A percentile compares a stretch with the other conserved stretches of the same genome.
These are phyloP conservation scores for Thaumetopoea pityocampa DNA, from an alignment of 1,140 invertebrate species.

Conservation along the genomic window DNA sequence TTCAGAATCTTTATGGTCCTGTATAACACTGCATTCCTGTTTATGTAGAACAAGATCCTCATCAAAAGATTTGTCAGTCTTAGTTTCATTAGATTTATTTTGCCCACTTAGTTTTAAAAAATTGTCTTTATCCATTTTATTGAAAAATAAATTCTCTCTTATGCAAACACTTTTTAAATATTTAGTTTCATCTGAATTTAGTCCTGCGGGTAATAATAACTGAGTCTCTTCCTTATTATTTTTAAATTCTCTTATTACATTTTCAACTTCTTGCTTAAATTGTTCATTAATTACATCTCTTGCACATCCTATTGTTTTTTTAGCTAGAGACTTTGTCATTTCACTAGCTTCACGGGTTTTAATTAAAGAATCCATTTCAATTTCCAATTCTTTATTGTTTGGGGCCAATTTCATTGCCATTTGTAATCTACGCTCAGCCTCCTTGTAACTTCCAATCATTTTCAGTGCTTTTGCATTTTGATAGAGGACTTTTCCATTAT, in stretches of 20 bases:
- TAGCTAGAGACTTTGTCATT: slow-evolving; percentile 27
- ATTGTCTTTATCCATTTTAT: slow-evolving; percentile 38
- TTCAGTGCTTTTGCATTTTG: slow-evolving; percentile 78
- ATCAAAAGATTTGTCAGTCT: no score
- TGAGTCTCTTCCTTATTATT: slow-evolving; percentile 46
- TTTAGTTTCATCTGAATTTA: slow-evolving; percentile 46
- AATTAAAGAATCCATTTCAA: slow-evolving; percentile 39
- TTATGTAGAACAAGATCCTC: slow-evolving; percentile 11
- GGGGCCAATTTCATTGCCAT: slow-evolving; percentile 42
- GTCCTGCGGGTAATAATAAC: slow-evolving; percentile 37
- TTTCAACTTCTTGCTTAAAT: slow-evolving; percentile 61
- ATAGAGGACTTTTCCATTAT: slow-evolving; percentile 77
- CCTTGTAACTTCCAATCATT: slow-evolving; percentile 72
- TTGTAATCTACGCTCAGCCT: slow-evolving; percentile 50
- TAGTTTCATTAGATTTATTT: no score
- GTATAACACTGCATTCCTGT: no score
- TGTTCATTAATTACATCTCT: slow-evolving; percentile 30
- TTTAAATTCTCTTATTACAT: slow-evolving; percentile 53
- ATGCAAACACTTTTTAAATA: slow-evolving; percentile 55
- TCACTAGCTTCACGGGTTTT: slow-evolving; percentile 30
- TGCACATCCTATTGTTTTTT: slow-evolving; percentile 10
- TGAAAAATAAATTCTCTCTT: slow-evolving; percentile 54
- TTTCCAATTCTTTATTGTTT: slow-evolving; percentile 38
- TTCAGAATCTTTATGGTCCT: no score
- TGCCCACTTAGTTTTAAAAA: no score